Percentiles rank a stretch among this genome's conserved stretches.
Evolutionary conservation across 2,113 vertebrate genomes (phyloP).

Genomic region (Rousettus leschenaultii): DNA sequence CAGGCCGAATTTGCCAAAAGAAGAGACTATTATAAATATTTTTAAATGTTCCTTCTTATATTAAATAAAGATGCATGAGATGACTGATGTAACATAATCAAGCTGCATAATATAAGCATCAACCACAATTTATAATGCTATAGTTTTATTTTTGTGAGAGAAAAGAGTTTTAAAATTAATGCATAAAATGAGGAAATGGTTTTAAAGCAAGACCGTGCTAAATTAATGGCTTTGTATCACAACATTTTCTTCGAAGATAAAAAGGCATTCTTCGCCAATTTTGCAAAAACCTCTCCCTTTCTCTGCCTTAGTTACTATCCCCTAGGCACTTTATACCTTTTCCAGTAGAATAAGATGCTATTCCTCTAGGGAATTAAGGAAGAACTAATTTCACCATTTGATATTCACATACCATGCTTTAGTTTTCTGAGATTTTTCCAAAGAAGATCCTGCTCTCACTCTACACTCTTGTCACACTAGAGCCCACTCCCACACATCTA

Average conservation of each 20-base stretch:
- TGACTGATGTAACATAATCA: background rate
- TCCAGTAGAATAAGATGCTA: background rate
- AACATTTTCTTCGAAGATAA: constrained; percentile 60
- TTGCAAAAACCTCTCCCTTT: background rate
- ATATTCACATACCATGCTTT: background rate
- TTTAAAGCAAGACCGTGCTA: constrained; percentile 52
- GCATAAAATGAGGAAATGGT: constrained; percentile 20
- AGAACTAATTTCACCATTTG: background rate
- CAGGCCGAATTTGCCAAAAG: background rate
- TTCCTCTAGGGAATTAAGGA: background rate
- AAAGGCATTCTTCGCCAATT: constrained; percentile 52
- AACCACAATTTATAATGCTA: constrained; percentile 1
- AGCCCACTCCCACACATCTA: background rate
- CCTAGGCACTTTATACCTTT: background rate
- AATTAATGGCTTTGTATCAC: constrained; percentile 25
- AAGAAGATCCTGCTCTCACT: background rate
- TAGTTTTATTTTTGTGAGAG: background rate
- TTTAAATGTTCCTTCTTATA: background rate
- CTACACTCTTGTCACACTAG: background rate
- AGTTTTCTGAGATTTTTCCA: background rate
- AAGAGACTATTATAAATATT: constrained; percentile 29
- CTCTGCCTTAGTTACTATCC: constrained; percentile 1
- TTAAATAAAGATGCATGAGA: constrained; percentile 51
- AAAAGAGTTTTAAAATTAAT: constrained; percentile 50
- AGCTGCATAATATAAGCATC: background rate